Base-by-base conservation (phyloP, 2,113 vertebrate species). In the Actinemys pallida region DNA sequence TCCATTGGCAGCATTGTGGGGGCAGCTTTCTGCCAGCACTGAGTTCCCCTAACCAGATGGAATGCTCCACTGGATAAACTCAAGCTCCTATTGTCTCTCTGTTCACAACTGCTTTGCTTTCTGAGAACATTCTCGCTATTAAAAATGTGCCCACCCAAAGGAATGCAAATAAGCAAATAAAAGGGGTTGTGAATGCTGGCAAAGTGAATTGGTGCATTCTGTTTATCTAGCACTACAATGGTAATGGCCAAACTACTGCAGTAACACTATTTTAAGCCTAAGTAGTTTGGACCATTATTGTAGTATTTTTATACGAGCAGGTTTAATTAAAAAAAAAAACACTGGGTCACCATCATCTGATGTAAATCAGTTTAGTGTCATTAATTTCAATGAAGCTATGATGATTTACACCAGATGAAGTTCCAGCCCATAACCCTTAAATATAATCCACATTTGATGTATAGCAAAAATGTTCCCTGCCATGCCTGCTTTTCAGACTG, bases 331-430 rank as follows among this genome's bases (percentile, higher is more conserved):
- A 83, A 82, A 90, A 31, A 14, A 62, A 35, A 20, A 69, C 47
- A 93, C 27, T 6, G 5, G 13, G 22, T 93, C 42, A 1, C 31
- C 85, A 1, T 72, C 13, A 12, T 25, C 84, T 83, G 22, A 47
- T 88, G 87, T 9, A 20, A 65, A 24, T 82, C 31, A 25, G 13
- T 11, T 24, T 79, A 10, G 65, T 31, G 35, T 89, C 22, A 49
- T 10, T 86, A 84, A 11, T 56, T 78, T 90, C 8, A 42, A 17
- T 76, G 39, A 69, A 2, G 1, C 8, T 14, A 5, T 5, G 17
- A 0, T 0, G 65, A 13, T 0, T 0, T 31, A 45, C 0, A 0
- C 0, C 0, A 78, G 35, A 29, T 27, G 82, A 85, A 16, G 47
- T 87, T 13, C 27, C 17, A 49, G 49, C 47, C 11, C 50, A 35